A percentile compares a stretch with the other conserved stretches of the same genome.
Conservation (phyloP, 2,888 invertebrate species). For the Tethea ocularis region DNA sequence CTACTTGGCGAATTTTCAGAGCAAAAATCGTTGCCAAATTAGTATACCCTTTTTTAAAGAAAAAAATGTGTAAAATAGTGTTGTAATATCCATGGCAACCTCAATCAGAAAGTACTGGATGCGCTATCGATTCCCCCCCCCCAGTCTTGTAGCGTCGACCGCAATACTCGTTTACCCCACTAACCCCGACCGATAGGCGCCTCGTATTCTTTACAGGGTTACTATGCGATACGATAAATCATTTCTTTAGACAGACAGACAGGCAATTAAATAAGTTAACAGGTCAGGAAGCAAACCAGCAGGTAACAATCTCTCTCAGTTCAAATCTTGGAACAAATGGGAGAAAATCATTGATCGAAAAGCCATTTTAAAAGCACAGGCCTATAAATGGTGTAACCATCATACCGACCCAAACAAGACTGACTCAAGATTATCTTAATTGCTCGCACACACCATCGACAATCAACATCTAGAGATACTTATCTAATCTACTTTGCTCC, state of each 20-base stretch:
- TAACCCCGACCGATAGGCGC: slow-evolving; percentile 64
- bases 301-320: not conserved
- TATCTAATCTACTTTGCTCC: slow-evolving; percentile 34
- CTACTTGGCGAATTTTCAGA: slow-evolving; percentile 2
- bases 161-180: slow-evolving; percentile 62
- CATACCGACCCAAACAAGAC: slow-evolving; percentile 34
- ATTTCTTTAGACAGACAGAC: not conserved
- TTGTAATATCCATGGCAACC: not conserved
- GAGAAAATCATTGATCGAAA: not conserved
- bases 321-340: not conserved
- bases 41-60: not conserved
- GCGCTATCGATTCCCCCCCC: slow-evolving; percentile 57
- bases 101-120: slow-evolving; percentile 33
- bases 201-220: slow-evolving; percentile 18
- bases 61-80: not conserved
- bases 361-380: not conserved
- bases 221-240: slow-evolving; percentile 11
- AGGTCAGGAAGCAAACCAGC: not conserved
- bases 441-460: slow-evolving; percentile 35
- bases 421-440: slow-evolving; percentile 51
- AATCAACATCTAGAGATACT: slow-evolving; percentile 36
- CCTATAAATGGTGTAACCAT: slow-evolving; percentile 6
- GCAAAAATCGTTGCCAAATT: not conserved
- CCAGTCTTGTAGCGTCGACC: slow-evolving; percentile 48
- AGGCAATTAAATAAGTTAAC: not conserved